Base-by-base conservation (phyloP, 1,140 invertebrate genomes). In the Bombus vancouverensis region DNA sequence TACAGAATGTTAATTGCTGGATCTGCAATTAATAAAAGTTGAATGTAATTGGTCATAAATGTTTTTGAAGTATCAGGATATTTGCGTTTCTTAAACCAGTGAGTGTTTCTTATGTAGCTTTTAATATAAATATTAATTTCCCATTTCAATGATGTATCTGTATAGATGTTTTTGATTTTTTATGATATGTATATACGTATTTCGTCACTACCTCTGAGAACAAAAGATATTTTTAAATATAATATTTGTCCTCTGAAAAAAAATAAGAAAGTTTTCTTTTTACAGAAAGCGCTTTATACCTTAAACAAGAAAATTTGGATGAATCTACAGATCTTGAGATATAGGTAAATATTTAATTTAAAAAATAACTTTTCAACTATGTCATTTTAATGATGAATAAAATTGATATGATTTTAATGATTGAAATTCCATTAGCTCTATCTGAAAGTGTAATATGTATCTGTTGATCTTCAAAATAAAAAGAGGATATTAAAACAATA, bases 191-290 rank as follows among this genome's bases (percentile, higher is more conserved):
- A 84, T 88, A 81, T 62, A 88, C 73, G 88, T 74, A 85, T 82
- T 92, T 94, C 94, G 94, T 94, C 94, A 94, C 94, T 94, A 94
- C 94, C 94, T 90, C 94, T 94, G 94, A 93, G 81, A 72, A 59
- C 9, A 73, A 37, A 4, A 76, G 18, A 25, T 83, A 13, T 75
- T 74, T 44, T 65, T 32, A 47, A 32, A 13, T n/a, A 22, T 70
- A 62, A 47, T 47, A 72, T 66, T 37, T 3, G 59, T 65, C 70
- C 2, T 32, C 3, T 32, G 4, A 28, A 37, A 39, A 39, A 32
- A 66, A 34, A 32, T 28, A 70, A 75, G 32, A 73, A 12, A 28
- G 47, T 59, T 34, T 2, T 0, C 2, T 39, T 15, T 76, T 82
- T 75, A 4, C 28, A 82, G 80, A 32, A 68, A 25, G 18, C 13